Conservation (phyloP, 2,797 vertebrate genomes). For the Uromys caudimaculatus region DNA sequence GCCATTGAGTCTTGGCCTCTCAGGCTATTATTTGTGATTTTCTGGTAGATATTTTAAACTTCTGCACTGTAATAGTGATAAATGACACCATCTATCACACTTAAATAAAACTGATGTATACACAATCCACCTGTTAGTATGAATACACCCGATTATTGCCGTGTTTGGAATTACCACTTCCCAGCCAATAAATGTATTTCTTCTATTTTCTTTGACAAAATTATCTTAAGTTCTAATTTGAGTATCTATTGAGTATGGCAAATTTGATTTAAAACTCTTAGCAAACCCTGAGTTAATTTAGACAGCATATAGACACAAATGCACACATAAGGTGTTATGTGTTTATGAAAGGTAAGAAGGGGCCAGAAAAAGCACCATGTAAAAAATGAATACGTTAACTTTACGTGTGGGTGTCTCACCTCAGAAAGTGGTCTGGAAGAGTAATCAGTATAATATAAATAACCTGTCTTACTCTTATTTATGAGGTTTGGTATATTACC, state of each 20-base stretch:
- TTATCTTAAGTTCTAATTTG: not conserved
- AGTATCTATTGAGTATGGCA: constrained; percentile 8
- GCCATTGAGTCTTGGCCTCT: not conserved
- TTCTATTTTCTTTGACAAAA: not conserved
- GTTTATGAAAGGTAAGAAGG: not conserved
- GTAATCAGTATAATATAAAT: constrained; percentile 50
- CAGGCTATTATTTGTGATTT: not conserved
- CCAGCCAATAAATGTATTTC: not conserved
- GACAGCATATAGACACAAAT: not conserved
- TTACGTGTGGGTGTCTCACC: not conserved
- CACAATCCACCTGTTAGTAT: not conserved
- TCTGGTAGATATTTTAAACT: not conserved
- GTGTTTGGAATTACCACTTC: not conserved
- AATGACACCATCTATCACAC: not conserved
- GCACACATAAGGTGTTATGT: not conserved
- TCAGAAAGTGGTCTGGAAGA: constrained; percentile 50
- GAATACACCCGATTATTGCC: not conserved
- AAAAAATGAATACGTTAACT: constrained; percentile 30
- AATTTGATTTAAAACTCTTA: constrained; percentile 39
- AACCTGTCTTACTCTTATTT: constrained; percentile 56
- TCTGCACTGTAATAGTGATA: not conserved
- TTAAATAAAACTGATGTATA: not conserved
- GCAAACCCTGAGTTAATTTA: not conserved
- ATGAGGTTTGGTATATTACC: constrained; percentile 36
- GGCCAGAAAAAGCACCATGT: not conserved